Evolutionary conservation across 64 coral and sea anemone species (phyloP), one percentile per base, ranked within the genome.

Genomic region (Orbicella faveolata): DNA sequence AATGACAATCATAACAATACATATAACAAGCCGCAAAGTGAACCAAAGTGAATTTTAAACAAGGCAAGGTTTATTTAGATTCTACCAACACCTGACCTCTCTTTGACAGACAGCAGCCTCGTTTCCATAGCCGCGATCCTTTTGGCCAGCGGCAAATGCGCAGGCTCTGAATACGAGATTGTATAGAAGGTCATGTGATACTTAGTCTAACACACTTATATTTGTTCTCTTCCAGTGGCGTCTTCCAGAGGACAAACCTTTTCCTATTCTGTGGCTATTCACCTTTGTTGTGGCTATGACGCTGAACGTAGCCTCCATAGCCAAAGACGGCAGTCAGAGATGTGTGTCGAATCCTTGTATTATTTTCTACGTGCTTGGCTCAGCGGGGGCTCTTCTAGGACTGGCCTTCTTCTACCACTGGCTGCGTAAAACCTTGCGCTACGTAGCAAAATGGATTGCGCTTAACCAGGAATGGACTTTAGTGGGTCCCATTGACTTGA

Each of bases 391-490:
- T 48, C 69, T 99, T 0, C 66, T 99, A 1, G 97, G 97, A 20
- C 76, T 99, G 5, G 89, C 91, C 20, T 99, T 99, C 79, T 95
- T 95, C 18, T 91, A 95, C 30, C 94, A 90, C 85, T 99, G 94
- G 94, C 75, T 93, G 17, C 90, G 87, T 8, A 93, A 93, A n/a
- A 95, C 91, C 61, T 44, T 95, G 36, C 75, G 77, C 13, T 99
- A 95, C 74, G 54, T 99, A 21, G 75, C 87, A 23, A 93, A 94
- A 84, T 96, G 94, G 97, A 78, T 99, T 37, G 91, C 97, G 3
- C 76, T 99, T 2, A 99, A 99, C 80, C 90, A 96, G 52, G 97
- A 96, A 51, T 99, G 97, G 97, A 93, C 84, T 30, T 68, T 99
- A 17, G 75, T 96, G 25, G 92, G 84, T 6, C 77, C 92, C 4